A percentile compares a stretch with the other conserved stretches of the same genome.
Evolutionary conservation across 2,888 invertebrate species (phyloP).

Genomic region (Zygothrica quintamaculata): DNA sequence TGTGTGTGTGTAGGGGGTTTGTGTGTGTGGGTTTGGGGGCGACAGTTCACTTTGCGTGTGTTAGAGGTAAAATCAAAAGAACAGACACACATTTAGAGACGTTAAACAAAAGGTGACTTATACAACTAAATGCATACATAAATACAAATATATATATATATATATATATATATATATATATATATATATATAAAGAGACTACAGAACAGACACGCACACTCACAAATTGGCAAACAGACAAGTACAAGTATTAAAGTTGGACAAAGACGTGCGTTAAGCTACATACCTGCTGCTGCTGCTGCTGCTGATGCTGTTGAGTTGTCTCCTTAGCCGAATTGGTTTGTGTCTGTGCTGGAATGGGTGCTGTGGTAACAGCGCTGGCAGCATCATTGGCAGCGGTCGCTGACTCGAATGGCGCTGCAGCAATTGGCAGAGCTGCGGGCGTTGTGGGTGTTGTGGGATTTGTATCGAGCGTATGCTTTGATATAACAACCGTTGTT

Average conservation of each 20-base stretch:
- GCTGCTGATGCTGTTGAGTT: constrained; percentile 30
- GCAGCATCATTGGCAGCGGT: constrained; percentile 41
- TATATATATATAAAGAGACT: constrained; percentile 28
- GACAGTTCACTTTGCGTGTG: constrained; percentile 17
- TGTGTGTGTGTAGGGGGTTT: constrained; percentile 4
- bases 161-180: constrained; percentile 35
- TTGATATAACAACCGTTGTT: constrained; percentile 97
- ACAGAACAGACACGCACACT: constrained; percentile 19
- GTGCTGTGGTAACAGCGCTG: constrained; percentile 29
- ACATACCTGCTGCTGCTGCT: constrained; percentile 78
- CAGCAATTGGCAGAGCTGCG: constrained; percentile 60
- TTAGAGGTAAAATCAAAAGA: constrained; percentile 48
- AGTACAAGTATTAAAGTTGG: constrained; percentile 37
- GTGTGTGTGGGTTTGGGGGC: constrained; percentile 14
- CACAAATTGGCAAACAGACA: constrained; percentile 27
- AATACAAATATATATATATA: constrained; percentile 2
- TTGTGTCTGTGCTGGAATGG: constrained; percentile 55
- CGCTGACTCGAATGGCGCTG: constrained; percentile 40
- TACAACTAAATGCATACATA: background rate
- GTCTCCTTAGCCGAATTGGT: constrained; percentile 19
- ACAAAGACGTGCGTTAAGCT: constrained; percentile 56
- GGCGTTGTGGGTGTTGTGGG: constrained; percentile 78
- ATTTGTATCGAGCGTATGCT: constrained; percentile 91
- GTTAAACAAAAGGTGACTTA: constrained; percentile 34
- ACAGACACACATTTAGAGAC: constrained; percentile 41